These are phyloP conservation scores for Cephalopterus ornatus DNA, from an alignment of 2,113 vertebrate species.

Conservation along the genomic window DNA sequence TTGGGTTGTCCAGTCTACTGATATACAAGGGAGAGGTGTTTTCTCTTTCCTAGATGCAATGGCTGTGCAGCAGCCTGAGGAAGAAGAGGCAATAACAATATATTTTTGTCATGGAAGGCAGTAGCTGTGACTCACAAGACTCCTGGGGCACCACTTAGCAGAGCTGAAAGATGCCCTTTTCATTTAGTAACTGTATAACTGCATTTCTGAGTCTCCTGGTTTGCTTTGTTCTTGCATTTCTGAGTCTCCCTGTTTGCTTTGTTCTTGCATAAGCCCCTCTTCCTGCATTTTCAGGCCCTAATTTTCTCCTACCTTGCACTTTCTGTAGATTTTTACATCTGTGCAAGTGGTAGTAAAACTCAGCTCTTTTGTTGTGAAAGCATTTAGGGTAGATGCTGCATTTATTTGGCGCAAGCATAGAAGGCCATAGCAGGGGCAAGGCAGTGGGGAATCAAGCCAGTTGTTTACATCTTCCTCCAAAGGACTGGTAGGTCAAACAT, in stretches of 20 bases:
- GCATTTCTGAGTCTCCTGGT: not conserved
- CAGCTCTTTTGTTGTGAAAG: not conserved
- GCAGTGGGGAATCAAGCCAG: not conserved
- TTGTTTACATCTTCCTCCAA: slow-evolving; percentile 31
- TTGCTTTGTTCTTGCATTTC: not conserved
- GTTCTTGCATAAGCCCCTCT: not conserved
- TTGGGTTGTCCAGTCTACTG: not conserved
- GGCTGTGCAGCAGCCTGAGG: not conserved
- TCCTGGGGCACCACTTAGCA: not conserved
- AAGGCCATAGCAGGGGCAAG: not conserved
- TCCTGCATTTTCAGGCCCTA: not conserved
- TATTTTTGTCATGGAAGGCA: not conserved
- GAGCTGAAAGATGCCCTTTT: not conserved
- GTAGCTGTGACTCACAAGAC: not conserved
- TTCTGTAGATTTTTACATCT: not conserved
- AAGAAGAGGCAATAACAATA: not conserved
- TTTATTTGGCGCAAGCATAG: not conserved
- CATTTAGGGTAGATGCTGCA: not conserved
- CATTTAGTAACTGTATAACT: not conserved
- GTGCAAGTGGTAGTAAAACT: not conserved
- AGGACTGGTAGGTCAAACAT: slow-evolving; percentile 34
- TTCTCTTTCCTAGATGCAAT: not conserved
- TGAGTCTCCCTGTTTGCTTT: not conserved
- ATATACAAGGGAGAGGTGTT: not conserved
- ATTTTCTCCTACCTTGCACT: not conserved